Conservation (phyloP, 1,140 invertebrate genomes). For the Amphibalanus amphitrite region DNA sequence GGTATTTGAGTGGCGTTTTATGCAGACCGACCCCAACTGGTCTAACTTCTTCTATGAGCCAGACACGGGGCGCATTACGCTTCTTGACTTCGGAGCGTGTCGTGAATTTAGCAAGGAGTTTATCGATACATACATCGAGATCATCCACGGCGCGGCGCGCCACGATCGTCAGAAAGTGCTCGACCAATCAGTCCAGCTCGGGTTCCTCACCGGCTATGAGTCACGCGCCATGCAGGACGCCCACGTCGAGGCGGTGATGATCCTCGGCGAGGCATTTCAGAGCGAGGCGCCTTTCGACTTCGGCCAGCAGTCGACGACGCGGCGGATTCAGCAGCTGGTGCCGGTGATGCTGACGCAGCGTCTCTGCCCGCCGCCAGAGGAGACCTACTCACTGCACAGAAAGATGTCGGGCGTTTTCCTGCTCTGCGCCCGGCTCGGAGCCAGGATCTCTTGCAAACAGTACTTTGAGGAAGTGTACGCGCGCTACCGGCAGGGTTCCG, state of each 20-base stretch:
- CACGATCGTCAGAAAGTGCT: constrained; percentile 56
- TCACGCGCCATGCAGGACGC: constrained; percentile 82
- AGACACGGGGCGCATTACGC: constrained; percentile 57
- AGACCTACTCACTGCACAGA: constrained; percentile 94
- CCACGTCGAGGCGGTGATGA: constrained; percentile 88
- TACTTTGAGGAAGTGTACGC: constrained; percentile 59
- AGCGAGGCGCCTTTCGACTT: constrained; percentile 68
- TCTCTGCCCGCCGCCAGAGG: constrained; percentile 91
- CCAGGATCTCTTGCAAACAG: constrained; percentile 63
- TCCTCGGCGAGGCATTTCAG: constrained; percentile 80
- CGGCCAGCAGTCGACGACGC: constrained; percentile 57
- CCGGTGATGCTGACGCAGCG: constrained; percentile 88
- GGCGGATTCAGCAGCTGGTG: constrained; percentile 54
- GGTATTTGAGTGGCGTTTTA: constrained; percentile 79
- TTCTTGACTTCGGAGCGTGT: constrained; percentile 95
- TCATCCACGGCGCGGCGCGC: constrained; percentile 75
- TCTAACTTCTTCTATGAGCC: constrained; percentile 93
- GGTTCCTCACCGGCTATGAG: constrained; percentile 96
- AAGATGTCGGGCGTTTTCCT: constrained; percentile 96
- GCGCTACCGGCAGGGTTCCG: constrained; percentile 16
- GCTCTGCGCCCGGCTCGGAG: constrained; percentile 75
- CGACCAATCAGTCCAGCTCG: constrained; percentile 64
- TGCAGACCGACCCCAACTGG: constrained; percentile 99
- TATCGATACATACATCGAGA: constrained; percentile 74
- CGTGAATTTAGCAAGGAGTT: constrained; percentile 74